phyloP scores from a whole-genome alignment of 2,888 invertebrate species.

The Stratiomys singularior region DNA sequence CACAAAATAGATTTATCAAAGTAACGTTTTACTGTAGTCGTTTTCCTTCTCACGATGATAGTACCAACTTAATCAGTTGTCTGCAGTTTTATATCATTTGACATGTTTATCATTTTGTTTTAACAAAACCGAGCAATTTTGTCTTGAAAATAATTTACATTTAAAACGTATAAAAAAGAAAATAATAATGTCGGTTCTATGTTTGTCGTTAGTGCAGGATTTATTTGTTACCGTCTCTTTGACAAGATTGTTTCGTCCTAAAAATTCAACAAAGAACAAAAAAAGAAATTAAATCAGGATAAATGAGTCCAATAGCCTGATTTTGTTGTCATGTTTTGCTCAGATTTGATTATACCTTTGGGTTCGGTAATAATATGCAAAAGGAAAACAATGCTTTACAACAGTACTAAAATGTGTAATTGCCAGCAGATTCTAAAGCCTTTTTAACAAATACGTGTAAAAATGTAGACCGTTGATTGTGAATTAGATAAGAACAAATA shows the following conservation, averaged over 20 bases:
- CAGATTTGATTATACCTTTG: constrained; percentile 37
- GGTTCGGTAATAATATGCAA: constrained; percentile 43
- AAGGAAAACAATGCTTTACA: background rate
- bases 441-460: constrained; percentile 12
- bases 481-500: background rate
- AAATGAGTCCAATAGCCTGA: background rate
- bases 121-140: constrained; percentile 10
- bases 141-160: background rate
- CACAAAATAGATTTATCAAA: background rate
- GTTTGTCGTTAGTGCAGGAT: constrained; percentile 31
- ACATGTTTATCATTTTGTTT: background rate
- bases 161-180: background rate
- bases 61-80: constrained; percentile 14
- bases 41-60: background rate
- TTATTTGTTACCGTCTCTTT: constrained; percentile 34
- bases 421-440: background rate
- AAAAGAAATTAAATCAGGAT: constrained; percentile 11
- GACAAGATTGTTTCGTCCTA: background rate
- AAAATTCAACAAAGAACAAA: constrained; percentile 8
- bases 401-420: constrained; percentile 12
- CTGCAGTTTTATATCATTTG: background rate
- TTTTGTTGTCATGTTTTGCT: constrained; percentile 17
- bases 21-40: constrained; percentile 23
- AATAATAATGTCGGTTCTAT: background rate
- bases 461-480: background rate